phyloP scores from a whole-genome alignment of 1,140 invertebrate genomes.

The Diplogasteroides magnus region DNA sequence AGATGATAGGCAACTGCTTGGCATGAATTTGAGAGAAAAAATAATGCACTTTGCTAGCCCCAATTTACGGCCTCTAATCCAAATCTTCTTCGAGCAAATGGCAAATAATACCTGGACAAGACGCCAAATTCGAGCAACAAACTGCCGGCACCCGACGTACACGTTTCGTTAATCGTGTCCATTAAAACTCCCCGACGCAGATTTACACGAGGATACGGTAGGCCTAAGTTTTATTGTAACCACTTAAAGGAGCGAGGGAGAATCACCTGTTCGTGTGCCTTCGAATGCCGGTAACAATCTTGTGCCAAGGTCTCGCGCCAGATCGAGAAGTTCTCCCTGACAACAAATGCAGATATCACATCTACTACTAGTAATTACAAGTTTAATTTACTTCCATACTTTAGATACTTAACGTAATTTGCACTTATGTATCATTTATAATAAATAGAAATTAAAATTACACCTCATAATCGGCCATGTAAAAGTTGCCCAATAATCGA shows the following conservation, averaged over 20 bases:
- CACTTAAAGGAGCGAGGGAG: constrained; percentile 11
- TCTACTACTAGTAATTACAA: too few relatives aligned
- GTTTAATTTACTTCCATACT: too few relatives aligned
- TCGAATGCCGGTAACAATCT: constrained; percentile 66
- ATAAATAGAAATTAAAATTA: too few relatives aligned
- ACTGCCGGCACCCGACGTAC: constrained; percentile 67
- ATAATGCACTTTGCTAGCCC: too few relatives aligned
- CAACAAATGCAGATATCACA: too few relatives aligned
- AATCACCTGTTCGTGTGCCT: constrained; percentile 58
- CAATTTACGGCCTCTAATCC: too few relatives aligned
- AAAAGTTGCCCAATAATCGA: constrained; percentile 64
- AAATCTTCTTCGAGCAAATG: not conserved
- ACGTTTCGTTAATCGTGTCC: constrained; percentile 63
- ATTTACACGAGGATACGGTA: constrained; percentile 67
- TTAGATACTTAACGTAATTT: too few relatives aligned
- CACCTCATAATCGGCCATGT: constrained; percentile 63
- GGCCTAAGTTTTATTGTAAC: constrained; percentile 48
- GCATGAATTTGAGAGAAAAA: too few relatives aligned
- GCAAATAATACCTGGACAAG: constrained; percentile 44
- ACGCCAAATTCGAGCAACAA: constrained; percentile 67
- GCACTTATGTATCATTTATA: too few relatives aligned
- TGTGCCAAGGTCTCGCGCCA: constrained; percentile 65
- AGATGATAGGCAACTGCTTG: too few relatives aligned
- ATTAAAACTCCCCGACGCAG: constrained; percentile 62
- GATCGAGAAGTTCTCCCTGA: constrained; percentile 62